Evolutionary conservation across 2,888 invertebrate species (phyloP), one percentile per base, ranked within the genome.

Genomic region (Augiades crinisus): DNA sequence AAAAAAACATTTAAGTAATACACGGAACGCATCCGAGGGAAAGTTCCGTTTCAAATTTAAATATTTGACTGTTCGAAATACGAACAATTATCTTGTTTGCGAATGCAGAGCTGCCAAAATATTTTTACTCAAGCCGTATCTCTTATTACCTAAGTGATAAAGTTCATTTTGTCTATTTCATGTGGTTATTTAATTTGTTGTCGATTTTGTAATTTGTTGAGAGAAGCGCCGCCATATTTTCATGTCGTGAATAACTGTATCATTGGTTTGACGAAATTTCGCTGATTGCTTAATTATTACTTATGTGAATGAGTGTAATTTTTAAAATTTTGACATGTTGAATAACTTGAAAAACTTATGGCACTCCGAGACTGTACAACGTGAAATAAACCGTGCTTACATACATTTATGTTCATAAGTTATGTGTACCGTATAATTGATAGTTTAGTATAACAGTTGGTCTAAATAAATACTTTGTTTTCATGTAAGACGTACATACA

Each of bases 281-380:
- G 64, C 60, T 80, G 80, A 86, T 84, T 86, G 80, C 77, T 86
- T 86, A 85, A 85, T 86, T 83, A 77, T 81, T 78, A 67, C 64
- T 69, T 63, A 69, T 70, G 68, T 60, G 59, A 72, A 72, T 71
- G 68, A 64, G 70, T 70, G 70, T 75, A 72, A 72, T 76, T 79
- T 72, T 62, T 53, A 56, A 54, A 53, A 60, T 65, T 64, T 64
- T 68, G 68, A 73, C 75, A 75, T 68, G 73, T 68, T 60, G 52
- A 55, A 55, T 50, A 57, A 58, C 55, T 44, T 36, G 30, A 43
- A 22, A 33, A 19, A 6, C 27, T 50, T 27, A 8, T 19, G 19
- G 34, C 27, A 14, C 17, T 1, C 6, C 12, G 5, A n/a, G n/a
- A 19, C 13, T 6, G 0, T 19, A 14, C 34, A 27, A 7, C 2